Conservation (phyloP, 2,888 invertebrate species). For the Glyphotaelius pellucidus region DNA sequence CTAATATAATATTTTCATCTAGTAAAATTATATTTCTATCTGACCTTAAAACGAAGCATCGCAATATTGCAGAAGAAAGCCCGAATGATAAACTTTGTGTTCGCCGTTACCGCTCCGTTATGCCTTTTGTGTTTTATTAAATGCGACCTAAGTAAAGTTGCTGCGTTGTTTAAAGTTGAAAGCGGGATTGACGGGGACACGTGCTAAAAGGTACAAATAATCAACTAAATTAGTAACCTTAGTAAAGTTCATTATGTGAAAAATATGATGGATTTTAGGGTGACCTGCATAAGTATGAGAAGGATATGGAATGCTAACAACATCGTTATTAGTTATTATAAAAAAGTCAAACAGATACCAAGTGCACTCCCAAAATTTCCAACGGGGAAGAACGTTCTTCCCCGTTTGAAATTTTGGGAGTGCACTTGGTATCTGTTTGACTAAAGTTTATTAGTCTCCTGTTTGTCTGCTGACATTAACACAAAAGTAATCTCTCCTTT, state of each 20-base stretch:
- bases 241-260: not conserved
- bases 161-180: not conserved
- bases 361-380: too few species aligned
- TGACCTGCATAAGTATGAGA: not conserved
- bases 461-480: not conserved
- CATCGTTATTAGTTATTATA: too few species aligned
- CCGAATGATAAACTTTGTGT: not conserved
- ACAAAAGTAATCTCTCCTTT: not conserved
- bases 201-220: not conserved
- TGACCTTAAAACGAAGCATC: not conserved
- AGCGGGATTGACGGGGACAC: not conserved
- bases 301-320: not conserved
- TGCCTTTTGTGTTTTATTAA: constrained; percentile 34
- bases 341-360: too few species aligned
- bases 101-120: constrained; percentile 14
- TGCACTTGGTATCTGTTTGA: too few species aligned
- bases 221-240: not conserved
- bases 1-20: not conserved
- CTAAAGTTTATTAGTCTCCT: too few species aligned
- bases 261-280: too few species aligned
- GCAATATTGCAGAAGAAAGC: not conserved
- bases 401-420: too few species aligned
- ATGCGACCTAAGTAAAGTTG: not conserved
- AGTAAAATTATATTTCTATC: not conserved
- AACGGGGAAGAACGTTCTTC: too few species aligned